Percentiles rank a stretch among this genome's conserved stretches.
Evolutionary conservation across 2,113 vertebrate species (phyloP).

Genomic region (Acanthisitta chloris): DNA sequence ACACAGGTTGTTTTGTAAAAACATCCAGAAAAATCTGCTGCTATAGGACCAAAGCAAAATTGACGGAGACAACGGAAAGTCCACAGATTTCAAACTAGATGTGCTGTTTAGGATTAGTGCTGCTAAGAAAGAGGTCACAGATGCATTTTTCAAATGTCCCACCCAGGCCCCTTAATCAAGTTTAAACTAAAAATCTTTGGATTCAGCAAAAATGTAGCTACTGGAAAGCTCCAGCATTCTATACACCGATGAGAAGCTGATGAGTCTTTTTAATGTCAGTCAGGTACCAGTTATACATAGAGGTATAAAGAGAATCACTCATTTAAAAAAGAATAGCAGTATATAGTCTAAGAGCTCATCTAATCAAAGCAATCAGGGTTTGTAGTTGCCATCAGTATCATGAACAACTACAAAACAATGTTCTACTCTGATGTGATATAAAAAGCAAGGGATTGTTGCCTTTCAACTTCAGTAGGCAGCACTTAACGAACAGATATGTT

Average conservation of each 20-base stretch:
- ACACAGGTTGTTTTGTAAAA: neutral
- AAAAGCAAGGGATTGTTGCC: constrained; percentile 33
- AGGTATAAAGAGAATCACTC: constrained; percentile 41
- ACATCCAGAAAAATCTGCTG: neutral
- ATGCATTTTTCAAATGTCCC: constrained; percentile 4
- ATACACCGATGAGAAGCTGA: constrained; percentile 26
- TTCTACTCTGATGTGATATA: constrained; percentile 13
- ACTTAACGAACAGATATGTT: neutral
- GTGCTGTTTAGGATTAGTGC: neutral
- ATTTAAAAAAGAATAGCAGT: neutral
- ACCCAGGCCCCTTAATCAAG: neutral
- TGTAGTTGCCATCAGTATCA: constrained; percentile 56
- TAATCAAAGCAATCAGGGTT: neutral
- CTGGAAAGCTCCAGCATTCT: constrained; percentile 50
- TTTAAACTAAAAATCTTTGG: constrained; percentile 72
- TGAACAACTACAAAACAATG: constrained; percentile 58
- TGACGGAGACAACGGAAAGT: neutral
- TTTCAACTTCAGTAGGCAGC: neutral
- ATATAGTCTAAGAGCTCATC: neutral
- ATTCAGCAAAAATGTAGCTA: constrained; percentile 66
- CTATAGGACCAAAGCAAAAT: neutral
- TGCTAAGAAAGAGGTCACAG: neutral
- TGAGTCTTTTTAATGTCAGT: neutral
- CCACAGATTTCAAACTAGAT: neutral
- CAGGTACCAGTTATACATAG: constrained; percentile 5